These are phyloP conservation scores for Ceuthmochares aereus DNA, from an alignment of 2,113 vertebrate genomes.

Conservation along the genomic window DNA sequence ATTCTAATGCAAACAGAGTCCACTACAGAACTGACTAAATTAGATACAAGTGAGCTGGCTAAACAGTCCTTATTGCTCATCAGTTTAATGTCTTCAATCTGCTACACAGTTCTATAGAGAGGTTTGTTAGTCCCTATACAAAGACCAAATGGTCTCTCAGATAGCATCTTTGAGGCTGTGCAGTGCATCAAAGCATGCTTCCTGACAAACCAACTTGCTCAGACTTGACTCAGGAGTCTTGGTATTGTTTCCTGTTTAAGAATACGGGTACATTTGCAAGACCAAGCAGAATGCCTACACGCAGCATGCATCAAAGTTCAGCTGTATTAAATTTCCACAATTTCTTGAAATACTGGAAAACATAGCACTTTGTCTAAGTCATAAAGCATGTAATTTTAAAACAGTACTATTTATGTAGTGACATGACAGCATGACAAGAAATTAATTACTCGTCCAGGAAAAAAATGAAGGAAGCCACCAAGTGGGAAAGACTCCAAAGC, in stretches of 20 bases:
- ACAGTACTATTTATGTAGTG: background rate
- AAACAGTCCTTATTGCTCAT: background rate
- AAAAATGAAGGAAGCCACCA: background rate
- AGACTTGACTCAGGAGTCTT: background rate
- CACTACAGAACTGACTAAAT: background rate
- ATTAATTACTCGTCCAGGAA: background rate
- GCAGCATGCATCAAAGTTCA: background rate
- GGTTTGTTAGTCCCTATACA: background rate
- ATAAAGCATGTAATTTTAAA: background rate
- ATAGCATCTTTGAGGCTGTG: background rate
- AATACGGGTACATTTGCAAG: rapidly evolving
- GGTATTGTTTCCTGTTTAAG: background rate
- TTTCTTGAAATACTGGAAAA: background rate
- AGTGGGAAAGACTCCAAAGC: background rate
- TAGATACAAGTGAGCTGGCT: background rate
- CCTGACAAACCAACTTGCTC: background rate
- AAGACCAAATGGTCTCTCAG: background rate
- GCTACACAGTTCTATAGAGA: background rate
- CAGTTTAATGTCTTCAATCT: background rate
- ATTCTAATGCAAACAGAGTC: background rate
- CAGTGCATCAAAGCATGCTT: background rate
- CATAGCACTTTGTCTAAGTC: background rate
- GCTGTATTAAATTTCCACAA: background rate
- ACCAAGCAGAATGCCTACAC: background rate
- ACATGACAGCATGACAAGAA: background rate